A percentile compares a stretch with the other conserved stretches of the same genome.
Conservation (phyloP, 2,113 vertebrate species). For the Solenodon paradoxus region DNA sequence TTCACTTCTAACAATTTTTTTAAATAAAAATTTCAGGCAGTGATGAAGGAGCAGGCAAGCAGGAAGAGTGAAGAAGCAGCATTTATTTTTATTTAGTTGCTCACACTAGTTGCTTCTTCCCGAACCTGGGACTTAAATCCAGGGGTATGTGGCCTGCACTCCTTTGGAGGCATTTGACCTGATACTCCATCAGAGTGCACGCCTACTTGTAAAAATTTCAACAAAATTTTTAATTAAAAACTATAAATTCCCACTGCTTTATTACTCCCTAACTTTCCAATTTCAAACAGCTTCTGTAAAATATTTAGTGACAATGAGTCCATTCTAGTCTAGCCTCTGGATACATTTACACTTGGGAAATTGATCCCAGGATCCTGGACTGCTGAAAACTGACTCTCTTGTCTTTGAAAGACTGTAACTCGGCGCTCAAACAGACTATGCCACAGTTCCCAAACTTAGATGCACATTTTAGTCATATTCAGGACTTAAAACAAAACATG, state of each 20-base stretch:
- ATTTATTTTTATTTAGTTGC: too few species aligned
- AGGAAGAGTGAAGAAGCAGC: too few species aligned
- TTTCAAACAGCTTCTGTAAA: background rate
- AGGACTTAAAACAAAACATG: background rate
- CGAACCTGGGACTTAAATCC: too few species aligned
- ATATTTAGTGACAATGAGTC: background rate
- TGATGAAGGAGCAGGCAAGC: too few species aligned
- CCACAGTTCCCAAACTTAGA: background rate
- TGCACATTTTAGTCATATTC: background rate
- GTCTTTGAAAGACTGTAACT: background rate
- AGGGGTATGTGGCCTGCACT: too few species aligned
- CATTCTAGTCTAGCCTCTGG: background rate
- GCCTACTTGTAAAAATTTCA: too few species aligned
- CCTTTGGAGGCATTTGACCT: too few species aligned
- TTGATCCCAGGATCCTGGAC: rapidly evolving
- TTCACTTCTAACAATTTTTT: background rate
- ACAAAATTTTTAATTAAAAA: too few species aligned
- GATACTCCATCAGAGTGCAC: too few species aligned
- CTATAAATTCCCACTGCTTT: background rate
- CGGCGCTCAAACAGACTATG: background rate
- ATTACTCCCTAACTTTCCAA: background rate
- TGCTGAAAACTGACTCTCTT: background rate
- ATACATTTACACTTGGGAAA: background rate
- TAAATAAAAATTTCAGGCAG: too few species aligned
- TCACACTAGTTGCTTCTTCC: too few species aligned